Evolutionary conservation across 2,797 vertebrate genomes (phyloP), one percentile per base, ranked within the genome.

Genomic region (Xiphorhynchus erythropygius): DNA sequence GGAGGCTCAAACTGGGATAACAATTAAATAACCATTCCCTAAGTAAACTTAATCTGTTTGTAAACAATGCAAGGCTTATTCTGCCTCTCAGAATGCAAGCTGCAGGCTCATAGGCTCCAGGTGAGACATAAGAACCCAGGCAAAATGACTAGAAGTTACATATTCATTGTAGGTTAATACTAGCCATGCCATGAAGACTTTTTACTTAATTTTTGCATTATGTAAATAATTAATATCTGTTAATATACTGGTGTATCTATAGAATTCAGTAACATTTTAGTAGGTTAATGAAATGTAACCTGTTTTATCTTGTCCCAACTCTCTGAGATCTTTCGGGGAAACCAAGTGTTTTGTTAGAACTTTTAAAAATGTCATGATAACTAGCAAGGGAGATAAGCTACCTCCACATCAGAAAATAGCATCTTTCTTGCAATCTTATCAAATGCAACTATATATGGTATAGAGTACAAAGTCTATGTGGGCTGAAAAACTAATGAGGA

Each of bases 331-430:
- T 85, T 79, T 68, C 16, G 28, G 35, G 46, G 41, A 87, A 95
- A 25, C 30, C 60, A 91, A 67, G 69, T 57, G 21, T 94, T 96
- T 94, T 95, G 63, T 77, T 84, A 92, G 52, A 87, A 80, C 42
- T 95, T 95, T 75, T 21, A 69, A 80, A 97, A 95, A 90, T 89
- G 10, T 75, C 71, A 59, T 82, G 89, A 90, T 55, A 94, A 55
- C 89, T 86, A 84, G 81, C 39, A 88, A 90, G 60, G 71, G 73
- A 96, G 80, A 93, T 95, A 93, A 92, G 87, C 35, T 87, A 84
- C 87, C 28, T 84, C 62, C 82, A 50, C 71, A 93, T 93, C 75
- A 95, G 91, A 93, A 97, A 97, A 91, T 52, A 89, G 18, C 30
- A 92, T 90, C 71, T 96, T 90, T 81, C 52, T 68, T 85, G 46